Base-by-base conservation (phyloP, 2,113 vertebrate genomes). In the Alligator mississippiensis region DNA sequence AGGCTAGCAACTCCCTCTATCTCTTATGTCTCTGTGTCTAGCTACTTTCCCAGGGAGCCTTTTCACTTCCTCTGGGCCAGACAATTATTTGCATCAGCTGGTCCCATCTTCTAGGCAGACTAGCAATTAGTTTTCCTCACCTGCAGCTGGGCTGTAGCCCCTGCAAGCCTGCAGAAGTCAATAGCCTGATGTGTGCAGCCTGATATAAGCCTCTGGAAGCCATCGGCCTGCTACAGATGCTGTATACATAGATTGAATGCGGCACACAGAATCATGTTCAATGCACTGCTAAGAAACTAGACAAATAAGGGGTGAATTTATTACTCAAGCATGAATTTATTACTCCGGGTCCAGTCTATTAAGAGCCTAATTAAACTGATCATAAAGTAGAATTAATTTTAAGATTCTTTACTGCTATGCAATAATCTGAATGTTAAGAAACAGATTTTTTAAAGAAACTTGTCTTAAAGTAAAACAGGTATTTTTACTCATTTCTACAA, bases 301-400 rank as follows among this genome's bases (percentile, higher is more conserved):
- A 93, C 27, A 77, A 77, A 77, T 19, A 78, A 78, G 19, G 58
- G 28, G 47, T 90, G 47, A 47, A 70, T 17, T 84, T 11, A 76
- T 63, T 47, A 47, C 66, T 90, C 77, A 94, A 92, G 79, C 89
- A 38, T 11, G 84, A 93, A 91, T 82, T 57, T 82, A 92, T 84
- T 47, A 81, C 63, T 80, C 74, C 54, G 7, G 58, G 54, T 62
- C 76, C 25, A 82, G 22, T 76, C 84, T 90, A 82, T 75, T 82
- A 72, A 84, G 61, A 81, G 62, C 89, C 17, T 72, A 90, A 88
- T 87, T 76, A 59, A 30, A 88, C 5, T 66, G 57, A 88, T 13
- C 0, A 0, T 78, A 84, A 34, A 72, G 80, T 76, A 64, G 47
- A 47, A 47, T 9, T 66, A 18, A 22, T 88, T 92, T 80, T 88